These are phyloP conservation scores for Aeoliscus strigatus DNA, from an alignment of 2,797 vertebrate species.

Conservation along the genomic window DNA sequence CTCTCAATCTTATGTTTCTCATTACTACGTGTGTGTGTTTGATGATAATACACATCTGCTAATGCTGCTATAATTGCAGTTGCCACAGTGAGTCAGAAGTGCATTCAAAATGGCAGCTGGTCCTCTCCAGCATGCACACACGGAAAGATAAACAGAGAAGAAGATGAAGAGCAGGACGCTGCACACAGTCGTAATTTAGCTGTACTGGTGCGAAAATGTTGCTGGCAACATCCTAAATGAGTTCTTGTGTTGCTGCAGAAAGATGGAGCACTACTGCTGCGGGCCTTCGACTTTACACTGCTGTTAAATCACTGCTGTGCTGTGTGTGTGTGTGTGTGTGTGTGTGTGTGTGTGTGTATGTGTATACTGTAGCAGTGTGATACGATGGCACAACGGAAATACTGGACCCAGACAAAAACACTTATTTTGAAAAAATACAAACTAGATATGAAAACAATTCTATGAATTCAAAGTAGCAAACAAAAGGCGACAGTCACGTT, in stretches of 20 bases:
- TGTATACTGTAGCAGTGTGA: no score
- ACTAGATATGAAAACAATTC: no score
- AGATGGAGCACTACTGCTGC: slow-evolving; percentile 49
- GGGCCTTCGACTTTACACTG: slow-evolving; percentile 30
- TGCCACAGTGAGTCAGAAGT: no score
- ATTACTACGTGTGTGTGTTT: slow-evolving; percentile 15
- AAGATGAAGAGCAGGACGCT: slow-evolving; percentile 24
- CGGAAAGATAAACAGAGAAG: slow-evolving; percentile 13
- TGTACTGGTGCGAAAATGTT: slow-evolving; percentile 25
- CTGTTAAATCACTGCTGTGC: slow-evolving; percentile 58
- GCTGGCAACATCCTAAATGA: slow-evolving; percentile 53
- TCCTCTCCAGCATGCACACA: slow-evolving; percentile 13
- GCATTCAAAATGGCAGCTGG: slow-evolving; percentile 23
- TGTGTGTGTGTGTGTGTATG: neutral
- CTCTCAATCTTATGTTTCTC: slow-evolving; percentile 12
- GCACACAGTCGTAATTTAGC: slow-evolving; percentile 53
- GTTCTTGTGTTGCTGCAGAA: slow-evolving; percentile 44
- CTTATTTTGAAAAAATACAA: no score
- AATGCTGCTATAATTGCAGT: slow-evolving; percentile 8
- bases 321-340: slow-evolving; percentile 9
- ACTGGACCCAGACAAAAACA: no score
- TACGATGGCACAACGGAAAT: no score
- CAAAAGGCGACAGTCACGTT: no score
- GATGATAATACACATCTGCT: slow-evolving; percentile 4
- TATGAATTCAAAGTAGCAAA: no score